Base-by-base conservation (phyloP, 92 coral and sea anemone species). In the Phenganax stokvisi region DNA sequence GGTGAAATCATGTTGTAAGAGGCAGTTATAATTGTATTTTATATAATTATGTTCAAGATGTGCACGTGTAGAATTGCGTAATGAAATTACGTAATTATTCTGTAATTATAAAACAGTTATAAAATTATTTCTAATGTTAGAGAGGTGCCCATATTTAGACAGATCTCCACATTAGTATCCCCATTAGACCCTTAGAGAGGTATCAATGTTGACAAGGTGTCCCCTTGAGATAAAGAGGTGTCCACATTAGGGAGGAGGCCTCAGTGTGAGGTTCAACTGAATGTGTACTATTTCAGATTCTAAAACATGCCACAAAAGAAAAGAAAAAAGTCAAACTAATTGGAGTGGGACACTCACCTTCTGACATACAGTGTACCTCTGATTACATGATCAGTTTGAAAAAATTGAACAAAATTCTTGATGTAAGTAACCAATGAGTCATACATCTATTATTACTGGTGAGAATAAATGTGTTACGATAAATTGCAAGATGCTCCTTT, bases 301-400 rank as follows among this genome's bases (percentile, higher is more conserved):
- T 94, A 8, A 55, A 69, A 12, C 81, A 77, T 54, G 99, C 99
- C 8, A 66, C 73, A 8, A 67, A 77, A 57, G 71, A 88, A 79
- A 88, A 87, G 37, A 88, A 88, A 75, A 87, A 84, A 72, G 93
- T 92, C 7, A 88, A 97, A 16, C 87, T 96, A 37, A 71, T 89
- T 55, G 99, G 99, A 16, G 86, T 88, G 1, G 89, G 92, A 1
- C 84, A 76, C 55, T 96, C 99, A 4, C 99, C 99, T 0, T 96
- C 99, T 3, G 96, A 96, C 80, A 84, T 96, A 10, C 87, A 86
- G 29, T 96, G 97, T 44, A 96, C 99, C 17, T 51, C 86, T n/a
- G 97, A 87, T 53, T 96, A 80, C 83, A 86, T 89, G 85, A 75
- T 96, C 55, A 79, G 83, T 67, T 81, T 96, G 83, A 90, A 77